phyloP scores from a whole-genome alignment of 37 sponge, comb jelly and placozoan genomes.

The Tethya wilhelma region DNA sequence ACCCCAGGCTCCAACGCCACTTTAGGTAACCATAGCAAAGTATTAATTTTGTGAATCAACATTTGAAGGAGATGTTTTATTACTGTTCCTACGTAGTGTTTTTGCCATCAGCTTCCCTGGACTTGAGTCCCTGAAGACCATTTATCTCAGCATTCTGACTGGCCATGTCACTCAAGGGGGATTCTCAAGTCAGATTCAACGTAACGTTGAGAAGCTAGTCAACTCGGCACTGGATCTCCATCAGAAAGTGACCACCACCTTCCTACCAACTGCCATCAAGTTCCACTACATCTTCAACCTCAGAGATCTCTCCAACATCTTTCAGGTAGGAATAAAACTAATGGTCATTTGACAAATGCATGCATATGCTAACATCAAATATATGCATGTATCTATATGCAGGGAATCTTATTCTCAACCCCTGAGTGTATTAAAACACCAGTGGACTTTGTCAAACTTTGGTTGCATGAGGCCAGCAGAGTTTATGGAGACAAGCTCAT shows the following conservation, averaged over 20 bases:
- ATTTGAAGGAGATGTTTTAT: neutral
- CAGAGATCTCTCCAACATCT: slow-evolving; percentile 96
- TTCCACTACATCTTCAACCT: slow-evolving; percentile 99
- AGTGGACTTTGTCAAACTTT: slow-evolving; percentile 88
- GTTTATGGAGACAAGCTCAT: slow-evolving; percentile 98
- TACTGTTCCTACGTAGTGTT: slow-evolving; percentile 39
- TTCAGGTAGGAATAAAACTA: slow-evolving; percentile 66
- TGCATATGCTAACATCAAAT: neutral
- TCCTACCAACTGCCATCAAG: slow-evolving; percentile 99
- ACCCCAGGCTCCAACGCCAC: slow-evolving; percentile 95
- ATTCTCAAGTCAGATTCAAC: slow-evolving; percentile 69
- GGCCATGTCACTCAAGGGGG: slow-evolving; percentile 81
- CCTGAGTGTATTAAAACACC: slow-evolving; percentile 87
- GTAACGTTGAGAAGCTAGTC: slow-evolving; percentile 77
- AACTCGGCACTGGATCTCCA: slow-evolving; percentile 87
- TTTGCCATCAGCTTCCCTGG: slow-evolving; percentile 97
- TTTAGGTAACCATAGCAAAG: slow-evolving; percentile 50
- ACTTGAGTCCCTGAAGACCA: slow-evolving; percentile 52
- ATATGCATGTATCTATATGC: neutral
- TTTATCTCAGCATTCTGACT: slow-evolving; percentile 87
- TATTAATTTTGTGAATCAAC: neutral
- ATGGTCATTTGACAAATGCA: neutral
- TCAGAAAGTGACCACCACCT: slow-evolving; percentile 82
- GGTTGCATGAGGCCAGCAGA: slow-evolving; percentile 95
- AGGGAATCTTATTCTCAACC: slow-evolving; percentile 86